A percentile compares a stretch with the other conserved stretches of the same genome.
phyloP scores from a whole-genome alignment of 2,797 vertebrate genomes.

The Mormyrus hasselquistii region DNA sequence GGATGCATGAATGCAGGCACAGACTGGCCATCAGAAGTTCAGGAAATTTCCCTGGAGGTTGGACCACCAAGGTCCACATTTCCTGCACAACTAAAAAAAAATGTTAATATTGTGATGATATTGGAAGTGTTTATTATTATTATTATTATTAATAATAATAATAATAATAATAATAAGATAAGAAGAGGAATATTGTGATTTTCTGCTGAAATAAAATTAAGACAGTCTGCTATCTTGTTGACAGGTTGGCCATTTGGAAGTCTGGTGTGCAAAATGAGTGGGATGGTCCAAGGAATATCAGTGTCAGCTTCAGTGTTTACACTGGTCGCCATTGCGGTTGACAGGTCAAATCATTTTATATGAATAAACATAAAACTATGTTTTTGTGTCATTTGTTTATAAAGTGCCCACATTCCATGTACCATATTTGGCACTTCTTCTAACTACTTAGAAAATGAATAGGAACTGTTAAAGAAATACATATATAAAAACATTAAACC shows the following conservation, averaged over 20 bases:
- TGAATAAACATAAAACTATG: neutral
- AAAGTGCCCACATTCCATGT: neutral
- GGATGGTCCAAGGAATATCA: slow-evolving; percentile 85
- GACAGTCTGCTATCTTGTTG: slow-evolving; percentile 2
- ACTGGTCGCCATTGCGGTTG: slow-evolving; percentile 81
- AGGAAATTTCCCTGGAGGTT: neutral
- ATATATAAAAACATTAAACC: neutral
- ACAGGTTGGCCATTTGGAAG: slow-evolving; percentile 91
- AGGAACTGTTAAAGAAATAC: neutral
- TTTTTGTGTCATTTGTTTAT: neutral
- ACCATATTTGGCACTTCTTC: neutral
- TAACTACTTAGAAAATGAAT: neutral
- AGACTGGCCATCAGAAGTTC: neutral
- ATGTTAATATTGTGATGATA: neutral
- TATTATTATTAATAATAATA: too few species aligned
- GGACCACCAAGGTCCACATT: neutral
- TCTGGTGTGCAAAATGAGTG: slow-evolving; percentile 79
- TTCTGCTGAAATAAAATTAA: neutral
- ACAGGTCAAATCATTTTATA: slow-evolving; percentile 63
- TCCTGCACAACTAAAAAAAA: neutral
- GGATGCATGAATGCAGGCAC: neutral
- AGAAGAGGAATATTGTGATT: neutral
- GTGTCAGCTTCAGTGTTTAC: slow-evolving; percentile 91
- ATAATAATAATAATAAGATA: too few species aligned
- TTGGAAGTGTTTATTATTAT: neutral